A percentile compares a stretch with the other conserved stretches of the same genome.
These are phyloP conservation scores for Miichthys miiuy DNA, from an alignment of 2,797 vertebrate species.

Conservation along the genomic window DNA sequence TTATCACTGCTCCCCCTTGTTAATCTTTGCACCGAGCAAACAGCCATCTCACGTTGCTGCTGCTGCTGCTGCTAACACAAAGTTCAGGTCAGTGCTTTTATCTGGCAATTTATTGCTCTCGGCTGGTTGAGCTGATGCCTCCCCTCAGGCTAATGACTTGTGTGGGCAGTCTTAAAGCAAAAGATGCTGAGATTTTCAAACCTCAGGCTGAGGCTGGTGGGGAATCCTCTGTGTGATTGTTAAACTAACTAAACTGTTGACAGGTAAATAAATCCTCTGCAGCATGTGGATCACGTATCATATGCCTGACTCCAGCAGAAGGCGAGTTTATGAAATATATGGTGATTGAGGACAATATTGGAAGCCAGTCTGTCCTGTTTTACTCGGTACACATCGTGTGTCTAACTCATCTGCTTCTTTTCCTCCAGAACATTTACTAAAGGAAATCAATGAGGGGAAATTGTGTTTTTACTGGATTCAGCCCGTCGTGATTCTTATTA, in stretches of 20 bases:
- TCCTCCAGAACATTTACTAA: conserved; percentile 26
- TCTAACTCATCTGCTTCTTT: background rate
- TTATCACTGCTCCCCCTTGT: background rate
- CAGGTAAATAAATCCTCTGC: conserved; percentile 15
- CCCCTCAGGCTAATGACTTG: conserved; percentile 54
- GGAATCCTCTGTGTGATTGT: conserved; percentile 16
- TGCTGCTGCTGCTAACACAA: conserved; percentile 54
- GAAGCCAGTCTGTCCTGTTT: background rate
- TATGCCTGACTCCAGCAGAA: background rate
- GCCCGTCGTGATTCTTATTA: background rate
- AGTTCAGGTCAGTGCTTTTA: conserved; percentile 70
- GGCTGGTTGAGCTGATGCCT: conserved; percentile 62
- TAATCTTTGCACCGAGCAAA: conserved; percentile 62
- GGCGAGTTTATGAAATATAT: background rate
- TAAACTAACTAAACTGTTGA: background rate
- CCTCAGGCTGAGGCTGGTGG: background rate
- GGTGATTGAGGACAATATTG: background rate
- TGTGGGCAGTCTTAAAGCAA: conserved; percentile 35
- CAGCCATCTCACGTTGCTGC: conserved; percentile 34
- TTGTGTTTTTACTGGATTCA: conserved; percentile 13
- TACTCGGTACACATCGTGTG: background rate
- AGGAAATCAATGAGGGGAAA: conserved; percentile 44
- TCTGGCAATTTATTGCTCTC: conserved; percentile 71
- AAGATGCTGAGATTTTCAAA: conserved; percentile 46
- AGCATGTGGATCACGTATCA: background rate